phyloP scores from a whole-genome alignment of 2,888 invertebrate genomes.

The Phrixothrix hirtus region DNA sequence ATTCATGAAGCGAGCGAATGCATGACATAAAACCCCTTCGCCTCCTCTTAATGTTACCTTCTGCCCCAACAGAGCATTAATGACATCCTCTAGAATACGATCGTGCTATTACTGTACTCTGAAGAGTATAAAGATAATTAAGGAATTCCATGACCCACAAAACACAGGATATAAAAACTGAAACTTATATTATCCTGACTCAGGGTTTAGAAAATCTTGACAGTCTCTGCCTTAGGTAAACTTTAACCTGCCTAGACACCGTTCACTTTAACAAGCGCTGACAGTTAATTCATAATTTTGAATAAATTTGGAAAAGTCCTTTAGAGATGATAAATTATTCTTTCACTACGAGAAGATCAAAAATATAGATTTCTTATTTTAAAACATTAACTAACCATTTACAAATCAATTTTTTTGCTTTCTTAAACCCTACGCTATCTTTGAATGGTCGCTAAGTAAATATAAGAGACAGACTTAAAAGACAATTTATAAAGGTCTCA shows the following conservation, averaged over 20 bases:
- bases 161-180: background rate
- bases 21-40: conserved; percentile 26
- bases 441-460: background rate
- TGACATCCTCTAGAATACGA: conserved; percentile 21
- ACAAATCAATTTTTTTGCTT: too few species aligned
- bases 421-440: background rate
- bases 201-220: too few species aligned
- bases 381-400: too few species aligned
- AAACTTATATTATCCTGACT: too few species aligned
- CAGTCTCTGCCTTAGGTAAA: too few species aligned
- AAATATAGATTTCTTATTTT: too few species aligned
- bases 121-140: conserved; percentile 1
- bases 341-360: too few species aligned
- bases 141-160: background rate
- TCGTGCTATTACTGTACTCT: conserved; percentile 17
- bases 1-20: conserved; percentile 33
- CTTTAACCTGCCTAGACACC: too few species aligned
- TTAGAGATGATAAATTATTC: too few species aligned
- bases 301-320: too few species aligned
- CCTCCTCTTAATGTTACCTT: conserved; percentile 26
- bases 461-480: background rate
- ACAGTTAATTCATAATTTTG: too few species aligned
- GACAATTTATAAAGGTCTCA: background rate
- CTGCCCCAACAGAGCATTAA: conserved; percentile 24
- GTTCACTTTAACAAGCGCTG: too few species aligned